These are phyloP conservation scores for Diadegma fenestrale DNA, from an alignment of 2,888 invertebrate genomes.

Conservation along the genomic window DNA sequence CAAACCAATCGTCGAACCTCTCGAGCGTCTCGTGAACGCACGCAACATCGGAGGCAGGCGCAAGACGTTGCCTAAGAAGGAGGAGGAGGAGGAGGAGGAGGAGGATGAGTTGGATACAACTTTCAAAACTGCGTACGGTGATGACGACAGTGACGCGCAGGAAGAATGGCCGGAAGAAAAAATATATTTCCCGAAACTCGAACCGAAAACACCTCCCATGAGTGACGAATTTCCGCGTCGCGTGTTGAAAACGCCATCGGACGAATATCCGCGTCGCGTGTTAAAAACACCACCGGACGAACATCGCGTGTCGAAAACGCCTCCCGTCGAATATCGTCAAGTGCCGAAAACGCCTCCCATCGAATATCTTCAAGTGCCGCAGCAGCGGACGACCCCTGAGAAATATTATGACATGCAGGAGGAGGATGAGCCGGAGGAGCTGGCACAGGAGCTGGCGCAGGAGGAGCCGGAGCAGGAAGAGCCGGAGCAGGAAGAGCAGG, in stretches of 20 bases:
- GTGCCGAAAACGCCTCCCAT: neutral
- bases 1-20: conserved; percentile 25
- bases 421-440: too few species aligned
- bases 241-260: too few species aligned
- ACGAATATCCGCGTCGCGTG: neutral
- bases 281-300: too few species aligned
- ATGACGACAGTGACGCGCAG: neutral
- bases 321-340: too few species aligned
- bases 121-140: conserved; percentile 38
- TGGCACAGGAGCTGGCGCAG: too few species aligned
- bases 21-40: conserved; percentile 17
- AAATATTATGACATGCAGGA: neutral
- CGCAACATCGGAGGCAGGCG: conserved; percentile 15
- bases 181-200: neutral
- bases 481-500: conserved; percentile 10
- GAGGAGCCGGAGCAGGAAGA: too few species aligned
- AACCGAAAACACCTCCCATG: neutral
- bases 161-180: conserved; percentile 16
- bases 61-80: neutral
- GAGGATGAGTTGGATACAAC: conserved; percentile 12
- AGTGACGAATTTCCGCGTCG: too few species aligned
- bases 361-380: neutral
- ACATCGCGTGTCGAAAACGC: too few species aligned
- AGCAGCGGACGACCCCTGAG: neutral
- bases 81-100: conserved; percentile 9